Base-by-base conservation (phyloP, 2,888 invertebrate genomes). In the Ichneumon xanthorius region DNA sequence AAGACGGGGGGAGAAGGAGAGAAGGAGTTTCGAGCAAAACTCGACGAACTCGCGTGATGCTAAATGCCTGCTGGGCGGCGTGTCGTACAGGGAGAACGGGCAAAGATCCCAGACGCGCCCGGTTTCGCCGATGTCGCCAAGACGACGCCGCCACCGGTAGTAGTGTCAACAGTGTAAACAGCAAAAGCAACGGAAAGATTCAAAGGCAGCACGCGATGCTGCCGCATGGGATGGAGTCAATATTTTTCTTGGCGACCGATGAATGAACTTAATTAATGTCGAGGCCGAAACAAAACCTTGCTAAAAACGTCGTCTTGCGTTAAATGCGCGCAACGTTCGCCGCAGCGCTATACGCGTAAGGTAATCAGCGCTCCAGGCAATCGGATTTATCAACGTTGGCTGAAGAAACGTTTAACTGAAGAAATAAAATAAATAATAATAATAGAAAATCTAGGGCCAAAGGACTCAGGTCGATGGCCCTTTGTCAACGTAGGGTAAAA, bases 231-330 rank as follows among this genome's bases (percentile, higher is more conserved):
- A 83, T 22, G 77, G 67, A 67, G 76, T 71, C 58, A 85, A 87
- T 87, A 81, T 85, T 87, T 78, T 85, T 85, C 83, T 85, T 79
- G 83, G 86, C 80, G 68, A 26, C 53, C 77, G 78, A 85, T 87
- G 83, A 85, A 87, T 83, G 76, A 81, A 75, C 77, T 83, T 83
- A 79, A 87, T 87, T 85, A 83, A 85, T 83, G 78, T 71, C 83
- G 80, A 70, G 75, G 80, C 76, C 79, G 33, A 70, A 40, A 65
- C 65, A 33, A 48, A 30, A 45, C 70, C 53, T 40, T 61, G 71
- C 79, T 77, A 50, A 83, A 82, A 78, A 83, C 68, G 67, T 71
- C 53, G 71, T 82, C 70, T 58, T 40, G 58, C 19, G 61, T 77
- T 71, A 58, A 26, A 55, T 48, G 68, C 40, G 30, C 48, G 37